Evolutionary conservation across 2,113 vertebrate genomes (phyloP), one percentile per base, ranked within the genome.

Genomic region (Nothobranchius furzeri): DNA sequence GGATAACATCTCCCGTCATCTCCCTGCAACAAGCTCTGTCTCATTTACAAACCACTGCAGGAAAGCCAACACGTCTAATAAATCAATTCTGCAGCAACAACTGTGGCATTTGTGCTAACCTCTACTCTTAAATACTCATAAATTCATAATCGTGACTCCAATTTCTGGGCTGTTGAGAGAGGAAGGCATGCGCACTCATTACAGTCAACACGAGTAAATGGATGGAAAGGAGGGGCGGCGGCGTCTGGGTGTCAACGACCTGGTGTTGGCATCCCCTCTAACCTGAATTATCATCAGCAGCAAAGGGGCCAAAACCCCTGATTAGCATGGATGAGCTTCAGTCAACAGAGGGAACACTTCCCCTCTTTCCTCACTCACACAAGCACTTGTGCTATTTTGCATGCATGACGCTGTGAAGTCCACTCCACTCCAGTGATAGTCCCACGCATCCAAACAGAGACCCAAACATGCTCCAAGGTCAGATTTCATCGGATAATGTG

Each of bases 121-220:
- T 49, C 47, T 15, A 73, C 87, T 70, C 15, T 52, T 90, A 92
- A 92, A 93, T 75, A 85, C 90, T 91, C 87, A 94, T 94, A 94
- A 95, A 96, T 95, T 93, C 95, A 91, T 73, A 76, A 90, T 91
- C 95, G 95, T 61, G 74, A 84, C 88, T 93, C 71, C 76, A 52
- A 66, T 87, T 90, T 89, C 75, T 57, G 43, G n/a, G 42, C 50
- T 4, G 70, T 78, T 25, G 42, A 69, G 10, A 0, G 58, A 85
- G 79, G 82, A 70, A 54, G 57, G 74, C 54, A 74, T 62, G 63
- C 60, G 77, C 62, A 67, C 90, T 91, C 87, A 85, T 93, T 91
- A 92, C 66, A 56, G 77, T 82, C 65, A 79, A 71, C 76, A 64
- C 73, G 69, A 73, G 75, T 79, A 66, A 66, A 62, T 56, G 71